Conservation (phyloP, 1,140 invertebrate species). For the Scaptomyza graminum region DNA sequence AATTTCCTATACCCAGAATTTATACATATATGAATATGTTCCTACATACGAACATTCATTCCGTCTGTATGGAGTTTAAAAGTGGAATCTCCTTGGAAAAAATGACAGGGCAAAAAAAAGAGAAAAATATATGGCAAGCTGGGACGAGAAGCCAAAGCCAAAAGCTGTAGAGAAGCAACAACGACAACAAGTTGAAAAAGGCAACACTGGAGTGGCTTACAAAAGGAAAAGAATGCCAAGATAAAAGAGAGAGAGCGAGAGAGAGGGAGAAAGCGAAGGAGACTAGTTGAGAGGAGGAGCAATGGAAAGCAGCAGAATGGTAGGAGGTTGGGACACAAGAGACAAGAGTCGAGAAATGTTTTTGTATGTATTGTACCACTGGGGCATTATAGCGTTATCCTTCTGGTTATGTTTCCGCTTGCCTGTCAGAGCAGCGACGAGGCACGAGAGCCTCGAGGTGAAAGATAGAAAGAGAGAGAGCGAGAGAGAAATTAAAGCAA, state of each 20-base stretch:
- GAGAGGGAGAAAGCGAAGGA: not conserved
- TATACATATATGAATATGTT: not conserved
- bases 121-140: slow-evolving; percentile 13
- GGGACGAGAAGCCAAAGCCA: slow-evolving; percentile 42
- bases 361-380: slow-evolving; percentile 73
- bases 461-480: not conserved
- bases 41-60: not conserved
- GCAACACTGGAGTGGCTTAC: slow-evolving; percentile 48
- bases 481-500: not conserved
- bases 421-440: slow-evolving; percentile 56
- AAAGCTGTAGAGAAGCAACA: slow-evolving; percentile 25
- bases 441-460: not conserved
- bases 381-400: slow-evolving; percentile 82
- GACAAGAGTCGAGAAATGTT: slow-evolving; percentile 60
- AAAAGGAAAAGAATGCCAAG: slow-evolving; percentile 23
- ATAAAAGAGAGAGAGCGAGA: slow-evolving; percentile 1
- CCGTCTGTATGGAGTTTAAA: slow-evolving; percentile 16
- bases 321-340: not conserved
- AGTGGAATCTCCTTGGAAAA: slow-evolving; percentile 27
- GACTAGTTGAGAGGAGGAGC: not conserved
- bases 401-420: slow-evolving; percentile 82
- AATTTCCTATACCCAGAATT: slow-evolving; percentile 10
- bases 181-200: slow-evolving; percentile 40
- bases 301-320: too few species aligned
- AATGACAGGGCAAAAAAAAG: slow-evolving; percentile 10